phyloP scores from a whole-genome alignment of 2,797 vertebrate genomes.

The Antrozous pallidus region DNA sequence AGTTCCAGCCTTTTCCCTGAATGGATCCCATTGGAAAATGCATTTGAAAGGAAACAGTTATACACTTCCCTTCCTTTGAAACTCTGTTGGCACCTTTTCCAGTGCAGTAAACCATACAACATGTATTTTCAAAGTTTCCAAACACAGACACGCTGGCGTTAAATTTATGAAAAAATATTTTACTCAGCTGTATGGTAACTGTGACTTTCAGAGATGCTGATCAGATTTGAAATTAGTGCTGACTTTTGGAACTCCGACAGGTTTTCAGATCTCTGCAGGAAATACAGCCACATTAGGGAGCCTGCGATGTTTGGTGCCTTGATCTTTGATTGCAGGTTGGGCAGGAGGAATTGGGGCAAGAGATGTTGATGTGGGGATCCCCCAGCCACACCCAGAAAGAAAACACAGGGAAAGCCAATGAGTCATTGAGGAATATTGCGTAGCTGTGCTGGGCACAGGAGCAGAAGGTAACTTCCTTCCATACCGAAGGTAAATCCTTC shows the following conservation, averaged over 20 bases:
- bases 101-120: slow-evolving; percentile 88
- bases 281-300: slow-evolving; percentile 34
- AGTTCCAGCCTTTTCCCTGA: slow-evolving; percentile 88
- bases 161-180: slow-evolving; percentile 87
- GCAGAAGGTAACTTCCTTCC: slow-evolving; percentile 40
- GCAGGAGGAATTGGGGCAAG: not conserved
- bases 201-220: slow-evolving; percentile 81
- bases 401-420: slow-evolving; percentile 35
- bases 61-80: slow-evolving; percentile 90
- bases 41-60: slow-evolving; percentile 89
- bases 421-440: slow-evolving; percentile 37
- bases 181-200: slow-evolving; percentile 84
- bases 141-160: slow-evolving; percentile 87
- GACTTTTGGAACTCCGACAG: slow-evolving; percentile 73
- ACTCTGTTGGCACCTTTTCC: slow-evolving; percentile 88
- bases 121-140: slow-evolving; percentile 89
- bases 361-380: slow-evolving; percentile 31
- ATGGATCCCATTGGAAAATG: slow-evolving; percentile 89
- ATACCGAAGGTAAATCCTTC: slow-evolving; percentile 32
- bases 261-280: slow-evolving; percentile 78
- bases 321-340: slow-evolving; percentile 42
- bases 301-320: slow-evolving; percentile 18
- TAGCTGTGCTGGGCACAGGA: not conserved
- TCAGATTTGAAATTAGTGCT: slow-evolving; percentile 82
- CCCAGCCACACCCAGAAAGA: slow-evolving; percentile 16